These are phyloP conservation scores for Cygnus olor DNA, from an alignment of 2,797 vertebrate genomes.

Conservation along the genomic window DNA sequence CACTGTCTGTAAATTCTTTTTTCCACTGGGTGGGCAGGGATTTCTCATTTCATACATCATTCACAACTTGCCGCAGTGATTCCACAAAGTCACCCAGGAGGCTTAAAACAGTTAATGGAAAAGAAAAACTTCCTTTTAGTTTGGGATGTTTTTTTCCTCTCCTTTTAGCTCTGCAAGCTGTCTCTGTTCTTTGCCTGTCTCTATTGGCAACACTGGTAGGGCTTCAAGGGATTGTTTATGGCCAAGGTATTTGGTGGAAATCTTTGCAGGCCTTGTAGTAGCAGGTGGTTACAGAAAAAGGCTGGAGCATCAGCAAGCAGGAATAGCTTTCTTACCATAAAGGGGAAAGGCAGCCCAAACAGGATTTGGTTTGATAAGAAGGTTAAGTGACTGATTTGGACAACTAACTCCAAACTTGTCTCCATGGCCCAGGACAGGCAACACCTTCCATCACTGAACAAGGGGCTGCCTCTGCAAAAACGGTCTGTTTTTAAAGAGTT, in stretches of 20 bases:
- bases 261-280: background rate
- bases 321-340: background rate
- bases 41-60: constrained; percentile 29
- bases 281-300: background rate
- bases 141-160: background rate
- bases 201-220: background rate
- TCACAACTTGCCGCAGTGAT: constrained; percentile 2
- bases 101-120: background rate
- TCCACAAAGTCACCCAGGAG: constrained; percentile 24
- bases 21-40: constrained; percentile 14
- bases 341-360: background rate
- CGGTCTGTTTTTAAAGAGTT: background rate
- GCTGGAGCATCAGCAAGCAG: background rate
- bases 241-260: background rate
- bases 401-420: background rate
- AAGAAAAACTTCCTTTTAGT: constrained; percentile 14
- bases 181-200: background rate
- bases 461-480: background rate
- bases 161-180: background rate
- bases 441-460: accelerated
- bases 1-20: background rate
- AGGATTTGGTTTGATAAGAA: background rate
- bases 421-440: background rate
- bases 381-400: background rate
- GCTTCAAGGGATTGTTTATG: background rate